Conservation (phyloP, 1,140 invertebrate genomes). For the Callitettix versicolor region DNA sequence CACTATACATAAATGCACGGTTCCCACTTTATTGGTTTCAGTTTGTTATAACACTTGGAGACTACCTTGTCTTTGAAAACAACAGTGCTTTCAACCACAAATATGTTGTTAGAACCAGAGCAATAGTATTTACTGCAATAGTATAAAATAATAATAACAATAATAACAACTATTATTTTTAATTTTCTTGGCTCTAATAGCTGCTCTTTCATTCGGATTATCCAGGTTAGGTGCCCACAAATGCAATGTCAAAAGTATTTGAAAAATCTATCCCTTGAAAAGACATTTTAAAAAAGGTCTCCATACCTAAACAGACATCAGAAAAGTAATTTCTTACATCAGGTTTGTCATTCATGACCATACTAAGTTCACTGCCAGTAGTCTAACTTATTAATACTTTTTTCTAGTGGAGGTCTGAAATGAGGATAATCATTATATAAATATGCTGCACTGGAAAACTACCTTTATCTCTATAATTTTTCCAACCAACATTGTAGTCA, state of each 20-base stretch:
- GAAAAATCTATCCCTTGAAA: conserved; percentile 1
- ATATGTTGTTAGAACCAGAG: background rate
- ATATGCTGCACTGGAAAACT: background rate
- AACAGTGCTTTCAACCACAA: conserved; percentile 9
- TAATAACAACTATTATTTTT: background rate
- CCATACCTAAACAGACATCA: background rate
- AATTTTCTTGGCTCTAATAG: background rate
- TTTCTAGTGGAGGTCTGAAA: background rate
- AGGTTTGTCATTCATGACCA: conserved; percentile 7
- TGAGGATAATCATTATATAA: conserved; percentile 1
- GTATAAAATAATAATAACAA: background rate
- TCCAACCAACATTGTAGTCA: background rate
- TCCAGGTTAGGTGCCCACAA: background rate
- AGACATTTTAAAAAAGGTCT: conserved; percentile 1
- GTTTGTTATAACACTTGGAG: conserved; percentile 11
- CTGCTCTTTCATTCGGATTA: background rate
- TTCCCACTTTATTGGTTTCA: conserved; percentile 10
- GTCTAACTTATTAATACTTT: background rate
- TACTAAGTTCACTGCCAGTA: conserved; percentile 1
- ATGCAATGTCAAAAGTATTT: conserved; percentile 1
- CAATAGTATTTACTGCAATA: conserved; percentile 1
- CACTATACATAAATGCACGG: background rate
- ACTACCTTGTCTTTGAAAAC: conserved; percentile 7
- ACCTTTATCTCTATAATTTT: too few relatives aligned
- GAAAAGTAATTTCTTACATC: conserved; percentile 4